A percentile compares a stretch with the other conserved stretches of the same genome.
These are phyloP conservation scores for Euproctis similis DNA, from an alignment of 2,888 invertebrate genomes.

Conservation along the genomic window DNA sequence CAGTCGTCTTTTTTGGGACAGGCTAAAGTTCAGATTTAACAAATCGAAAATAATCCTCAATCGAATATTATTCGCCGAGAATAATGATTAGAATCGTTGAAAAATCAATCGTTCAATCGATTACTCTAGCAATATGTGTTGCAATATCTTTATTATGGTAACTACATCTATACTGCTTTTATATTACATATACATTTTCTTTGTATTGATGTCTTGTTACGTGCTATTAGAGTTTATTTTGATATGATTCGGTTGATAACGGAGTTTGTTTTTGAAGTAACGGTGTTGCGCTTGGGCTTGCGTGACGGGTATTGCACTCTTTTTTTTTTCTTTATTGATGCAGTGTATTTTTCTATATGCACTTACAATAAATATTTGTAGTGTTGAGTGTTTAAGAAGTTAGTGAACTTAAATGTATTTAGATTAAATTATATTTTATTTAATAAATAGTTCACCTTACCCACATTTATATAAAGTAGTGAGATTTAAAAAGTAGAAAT, in stretches of 20 bases:
- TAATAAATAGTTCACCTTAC: too few species aligned
- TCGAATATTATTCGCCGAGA: constrained; percentile 1
- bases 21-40: background rate
- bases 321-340: constrained; percentile 48
- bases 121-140: constrained; percentile 5
- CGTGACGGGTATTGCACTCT: constrained; percentile 47
- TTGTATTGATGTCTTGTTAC: background rate
- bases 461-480: too few species aligned
- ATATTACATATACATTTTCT: constrained; percentile 7
- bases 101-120: constrained; percentile 14
- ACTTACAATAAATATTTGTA: too few species aligned
- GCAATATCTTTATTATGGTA: background rate
- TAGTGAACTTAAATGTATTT: too few species aligned
- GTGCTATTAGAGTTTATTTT: constrained; percentile 10
- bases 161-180: constrained; percentile 6
- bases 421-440: too few species aligned
- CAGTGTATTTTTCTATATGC: constrained; percentile 6
- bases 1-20: background rate
- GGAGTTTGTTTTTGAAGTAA: constrained; percentile 30
- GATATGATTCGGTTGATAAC: constrained; percentile 5
- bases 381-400: too few species aligned
- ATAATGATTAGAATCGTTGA: constrained; percentile 12
- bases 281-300: constrained; percentile 39
- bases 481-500: too few species aligned
- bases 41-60: background rate